Evolutionary conservation across 2,888 invertebrate species (phyloP), one percentile per base, ranked within the genome.

Genomic region (Drosophila borborema): DNA sequence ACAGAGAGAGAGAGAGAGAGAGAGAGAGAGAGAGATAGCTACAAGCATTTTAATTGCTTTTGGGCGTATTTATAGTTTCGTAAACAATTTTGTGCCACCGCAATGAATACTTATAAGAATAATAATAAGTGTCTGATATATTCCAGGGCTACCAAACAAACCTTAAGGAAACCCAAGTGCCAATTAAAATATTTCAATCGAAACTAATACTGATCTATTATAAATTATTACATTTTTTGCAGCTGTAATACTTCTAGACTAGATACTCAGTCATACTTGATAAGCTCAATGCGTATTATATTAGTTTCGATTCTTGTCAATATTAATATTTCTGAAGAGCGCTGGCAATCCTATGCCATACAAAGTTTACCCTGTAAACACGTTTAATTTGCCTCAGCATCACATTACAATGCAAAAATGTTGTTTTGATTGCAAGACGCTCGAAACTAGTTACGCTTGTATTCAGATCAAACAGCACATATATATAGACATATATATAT

Each of bases 401-500:
- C 23, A 36, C 83, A 73, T 87, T 89, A 78, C 60, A 56, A 85
- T 86, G 90, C 90, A 90, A 90, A 90, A 85, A 86, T 89, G 89
- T 64, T 68, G 89, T 86, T 75, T 74, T 51, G 71, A 70, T 84
- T 85, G 73, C 76, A 72, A 86, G 70, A 82, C 61, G 59, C 51
- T 58, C 38, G 51, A 80, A 75, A 54, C 45, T 59, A 23, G 59
- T 54, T 71, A 58, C 36, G 36, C 23, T 73, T 73, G 43, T 74
- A 84, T 72, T 70, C 72, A 72, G 70, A 64, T 60, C 62, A 56
- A 65, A 45, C 43, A 62, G 28, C 31, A n/a, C 38, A 23, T 23
- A 40, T 23, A n/a, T n/a, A n/a, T n/a, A n/a, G n/a, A n/a, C n/a
- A n/a, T n/a, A n/a, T n/a, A n/a, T n/a, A n/a, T n/a, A n/a, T n/a